Evolutionary conservation across 2,113 vertebrate species (phyloP), one percentile per base, ranked within the genome.

Genomic region (Leucopternis melanops): DNA sequence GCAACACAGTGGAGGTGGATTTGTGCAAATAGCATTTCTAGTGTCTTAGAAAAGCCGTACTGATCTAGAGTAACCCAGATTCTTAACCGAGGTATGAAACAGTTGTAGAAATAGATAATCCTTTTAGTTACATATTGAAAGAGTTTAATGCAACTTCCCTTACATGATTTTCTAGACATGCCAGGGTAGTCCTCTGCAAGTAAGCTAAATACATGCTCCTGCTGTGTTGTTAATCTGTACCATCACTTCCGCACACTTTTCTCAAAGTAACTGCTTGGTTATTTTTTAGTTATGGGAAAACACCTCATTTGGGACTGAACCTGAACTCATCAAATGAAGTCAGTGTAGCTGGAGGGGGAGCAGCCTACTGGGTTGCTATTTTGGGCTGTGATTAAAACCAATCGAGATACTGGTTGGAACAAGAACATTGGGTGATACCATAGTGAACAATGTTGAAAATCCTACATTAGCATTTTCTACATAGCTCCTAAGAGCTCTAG

Each of bases 371-470:
- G 17, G 22, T 38, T 75, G 62, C 44, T 11, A 5, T 58, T 92
- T 93, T 42, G 47, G 66, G 31, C 38, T 86, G 17, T 72, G n/a
- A 29, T 71, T 74, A 58, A 86, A 89, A 50, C 13, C 19, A 13
- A 0, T 31, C 0, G 1, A 62, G 55, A 6, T 58, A 22, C 1
- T 66, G 42, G 26, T 26, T 74, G 27, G 34, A 71, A 42, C 15
- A 54, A 84, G 40, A 25, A 62, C 38, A 32, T 9, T 59, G 65
- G 11, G 10, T 58, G 26, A 38, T 80, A 31, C 61, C 6, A 7
- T 12, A 26, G 38, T 31, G 47, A 79, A 13, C 8, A 27, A 2
- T 26, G 45, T 20, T 81, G 44, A 85, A 91, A 90, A n/a, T 17
- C 14, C 25, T 50, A 3, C 5, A 7, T 45, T 31, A n/a, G 19